Percentiles rank a stretch among this genome's conserved stretches.
These are phyloP conservation scores for Leptinotarsa peninsularis DNA, from an alignment of 2,888 invertebrate species.

Conservation along the genomic window DNA sequence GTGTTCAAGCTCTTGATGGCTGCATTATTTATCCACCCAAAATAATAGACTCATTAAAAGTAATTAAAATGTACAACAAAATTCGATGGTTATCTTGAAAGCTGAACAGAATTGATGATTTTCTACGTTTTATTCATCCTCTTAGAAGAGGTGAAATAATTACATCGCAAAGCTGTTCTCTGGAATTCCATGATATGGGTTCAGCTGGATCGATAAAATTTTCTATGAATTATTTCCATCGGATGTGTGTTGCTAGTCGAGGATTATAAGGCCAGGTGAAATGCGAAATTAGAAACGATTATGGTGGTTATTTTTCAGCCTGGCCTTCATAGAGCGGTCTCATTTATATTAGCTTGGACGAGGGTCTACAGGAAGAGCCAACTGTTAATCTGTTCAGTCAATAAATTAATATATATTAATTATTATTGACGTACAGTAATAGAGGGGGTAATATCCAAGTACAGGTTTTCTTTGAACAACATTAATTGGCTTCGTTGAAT, in stretches of 20 bases:
- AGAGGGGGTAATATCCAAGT: too few species aligned
- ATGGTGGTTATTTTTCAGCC: neutral
- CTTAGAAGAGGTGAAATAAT: constrained; percentile 12
- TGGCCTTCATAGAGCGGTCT: neutral
- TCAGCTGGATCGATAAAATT: constrained; percentile 23
- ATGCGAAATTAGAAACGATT: neutral
- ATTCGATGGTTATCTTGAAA: constrained; percentile 45
- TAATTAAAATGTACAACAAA: constrained; percentile 53
- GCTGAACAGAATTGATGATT: constrained; percentile 46
- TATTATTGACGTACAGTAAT: too few species aligned
- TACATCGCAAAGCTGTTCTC: constrained; percentile 16
- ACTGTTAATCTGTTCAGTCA: too few species aligned
- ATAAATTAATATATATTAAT: too few species aligned
- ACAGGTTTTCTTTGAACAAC: too few species aligned
- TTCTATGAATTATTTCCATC: constrained; percentile 17
- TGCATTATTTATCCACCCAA: constrained; percentile 46
- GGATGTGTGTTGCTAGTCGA: constrained; percentile 5
- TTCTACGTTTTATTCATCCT: constrained; percentile 31
- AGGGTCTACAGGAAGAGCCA: neutral
- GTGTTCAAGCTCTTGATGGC: constrained; percentile 44
- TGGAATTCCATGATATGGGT: constrained; percentile 19
- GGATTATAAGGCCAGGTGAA: constrained; percentile 6
- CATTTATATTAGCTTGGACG: neutral
- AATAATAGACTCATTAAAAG: constrained; percentile 54
- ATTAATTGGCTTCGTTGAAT: too few species aligned